Evolutionary conservation across 2,797 vertebrate genomes (phyloP).

Genomic region (Enteromius thamalakanensis): DNA sequence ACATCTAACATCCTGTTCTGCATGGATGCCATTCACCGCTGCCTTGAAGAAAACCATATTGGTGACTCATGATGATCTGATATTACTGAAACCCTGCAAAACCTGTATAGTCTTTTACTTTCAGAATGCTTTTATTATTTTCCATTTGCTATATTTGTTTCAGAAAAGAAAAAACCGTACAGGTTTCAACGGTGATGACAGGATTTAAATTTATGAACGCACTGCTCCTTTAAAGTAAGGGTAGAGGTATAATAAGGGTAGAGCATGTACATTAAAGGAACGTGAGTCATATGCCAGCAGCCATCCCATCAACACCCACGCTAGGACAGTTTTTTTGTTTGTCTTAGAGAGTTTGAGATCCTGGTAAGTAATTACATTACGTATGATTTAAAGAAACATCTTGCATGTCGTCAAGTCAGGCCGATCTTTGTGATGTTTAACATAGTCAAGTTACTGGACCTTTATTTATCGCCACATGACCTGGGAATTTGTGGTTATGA

Average conservation of each 20-base stretch:
- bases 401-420: neutral
- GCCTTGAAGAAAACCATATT: slow-evolving; percentile 21
- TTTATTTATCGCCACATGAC: slow-evolving; percentile 4
- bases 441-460: neutral
- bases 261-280: neutral
- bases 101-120: neutral
- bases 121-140: neutral
- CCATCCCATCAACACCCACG: slow-evolving; percentile 16
- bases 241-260: neutral
- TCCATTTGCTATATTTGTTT: neutral
- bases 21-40: neutral
- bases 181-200: neutral
- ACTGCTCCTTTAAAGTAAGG: neutral
- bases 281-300: slow-evolving; percentile 29
- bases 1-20: neutral
- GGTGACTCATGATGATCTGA: neutral
- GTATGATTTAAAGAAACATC: neutral
- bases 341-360: neutral
- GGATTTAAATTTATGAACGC: neutral
- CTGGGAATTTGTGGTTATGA: neutral
- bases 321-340: slow-evolving; percentile 12
- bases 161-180: neutral
- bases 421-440: slow-evolving; percentile 12
- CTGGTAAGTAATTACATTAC: neutral
- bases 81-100: neutral